Percentiles rank a stretch among this genome's conserved stretches.
phyloP scores from a whole-genome alignment of 2,797 vertebrate species.

The Pseudopleuronectes americanus region DNA sequence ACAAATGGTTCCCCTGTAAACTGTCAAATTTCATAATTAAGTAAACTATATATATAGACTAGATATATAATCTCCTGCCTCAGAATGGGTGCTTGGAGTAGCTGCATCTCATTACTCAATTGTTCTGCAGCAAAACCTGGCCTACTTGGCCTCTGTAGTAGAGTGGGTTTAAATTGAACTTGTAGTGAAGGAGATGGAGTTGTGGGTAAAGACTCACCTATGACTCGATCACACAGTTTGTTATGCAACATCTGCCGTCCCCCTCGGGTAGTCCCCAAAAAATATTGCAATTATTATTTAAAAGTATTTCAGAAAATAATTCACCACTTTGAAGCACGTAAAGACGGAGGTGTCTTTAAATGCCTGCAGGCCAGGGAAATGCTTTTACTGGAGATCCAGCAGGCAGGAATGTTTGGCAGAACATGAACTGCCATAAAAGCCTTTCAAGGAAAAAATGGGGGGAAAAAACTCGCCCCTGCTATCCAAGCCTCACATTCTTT shows the following conservation, averaged over 20 bases:
- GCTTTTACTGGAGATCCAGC: constrained; percentile 52
- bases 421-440: constrained; percentile 48
- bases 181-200: background rate
- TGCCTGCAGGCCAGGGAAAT: constrained; percentile 36
- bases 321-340: constrained; percentile 10
- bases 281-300: constrained; percentile 1
- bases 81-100: too few species aligned
- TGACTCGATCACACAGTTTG: constrained; percentile 8
- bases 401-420: constrained; percentile 64
- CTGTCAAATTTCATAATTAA: too few species aligned
- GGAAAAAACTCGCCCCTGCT: constrained; percentile 23
- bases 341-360: constrained; percentile 33
- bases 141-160: constrained; percentile 11
- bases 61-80: too few species aligned
- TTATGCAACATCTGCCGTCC: constrained; percentile 9
- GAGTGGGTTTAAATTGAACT: background rate
- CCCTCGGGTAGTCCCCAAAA: background rate
- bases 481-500: constrained; percentile 69
- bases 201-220: background rate
- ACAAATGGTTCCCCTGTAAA: too few species aligned
- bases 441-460: constrained; percentile 66
- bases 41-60: too few species aligned
- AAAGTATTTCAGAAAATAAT: constrained; percentile 11
- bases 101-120: background rate
- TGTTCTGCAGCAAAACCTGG: constrained; percentile 3